Base-by-base conservation (phyloP, 2,797 vertebrate genomes). In the Takifugu rubripes region DNA sequence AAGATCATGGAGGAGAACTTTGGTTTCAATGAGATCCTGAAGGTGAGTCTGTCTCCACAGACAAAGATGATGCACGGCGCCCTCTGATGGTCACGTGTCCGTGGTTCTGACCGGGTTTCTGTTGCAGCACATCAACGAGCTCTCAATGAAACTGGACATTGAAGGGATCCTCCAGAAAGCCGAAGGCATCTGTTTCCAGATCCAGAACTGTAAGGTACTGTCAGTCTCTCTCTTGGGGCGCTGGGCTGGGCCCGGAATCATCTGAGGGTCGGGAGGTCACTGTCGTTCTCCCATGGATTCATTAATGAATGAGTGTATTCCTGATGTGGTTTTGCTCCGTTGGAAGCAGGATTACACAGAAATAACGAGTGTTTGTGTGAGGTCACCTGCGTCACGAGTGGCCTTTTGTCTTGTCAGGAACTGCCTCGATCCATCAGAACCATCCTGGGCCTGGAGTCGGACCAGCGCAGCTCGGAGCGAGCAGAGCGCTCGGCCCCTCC, bases 1-100 rank as follows among this genome's bases (percentile, higher is more conserved):
- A 94, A 96, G 86, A 99, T 98, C 84, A 96, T 98, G 94, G 96
- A 98, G 74, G 93, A 96, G 51, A 94, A 94, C 81, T 98, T 94
- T 61, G 97, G 95, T 65, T 98, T 98, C 84, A 99, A 95, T 72
- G 96, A 99, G 87, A 99, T 99, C 87, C 90, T 99, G 44, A 99
- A 99, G 93, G 96, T 98, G 42, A 31, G 52, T 4, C 2, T 15
- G 36, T 21, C 7, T 25, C 40, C 12, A 15, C 6, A 45, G 43
- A 16, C 43, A 45, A 17, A 45, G 16, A 16, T 45, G 43, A 45
- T 33, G 8, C 11, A 3, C 10, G 3, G 9, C 8, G 3, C 31
- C 3, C 8, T 48, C 24, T 48, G 24, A 5, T 48, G 46, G 47
- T 5, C 47, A 24, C 17, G 12, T 25, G 5, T 48, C 9, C 25